Evolutionary conservation across 1,140 invertebrate species (phyloP).

Genomic region (Leucophenga varia): DNA sequence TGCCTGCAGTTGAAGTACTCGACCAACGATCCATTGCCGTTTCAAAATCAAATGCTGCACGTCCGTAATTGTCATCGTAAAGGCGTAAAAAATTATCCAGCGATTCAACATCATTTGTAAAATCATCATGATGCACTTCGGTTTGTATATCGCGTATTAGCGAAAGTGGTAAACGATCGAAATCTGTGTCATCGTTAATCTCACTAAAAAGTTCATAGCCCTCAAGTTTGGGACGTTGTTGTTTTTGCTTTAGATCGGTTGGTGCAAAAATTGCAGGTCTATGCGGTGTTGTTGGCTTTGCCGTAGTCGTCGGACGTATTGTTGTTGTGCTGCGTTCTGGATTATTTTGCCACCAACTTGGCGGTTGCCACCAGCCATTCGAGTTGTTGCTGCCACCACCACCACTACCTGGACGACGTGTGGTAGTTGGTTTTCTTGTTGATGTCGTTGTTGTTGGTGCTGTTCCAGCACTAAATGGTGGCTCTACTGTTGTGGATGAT

Average conservation of each 20-base stretch:
- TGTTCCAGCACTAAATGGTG: slow-evolving; percentile 32
- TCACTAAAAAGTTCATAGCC: slow-evolving; percentile 41
- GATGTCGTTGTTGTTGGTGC: slow-evolving; percentile 24
- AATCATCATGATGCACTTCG: slow-evolving; percentile 40
- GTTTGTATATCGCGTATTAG: slow-evolving; percentile 46
- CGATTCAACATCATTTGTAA: slow-evolving; percentile 49
- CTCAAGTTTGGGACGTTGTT: slow-evolving; percentile 23
- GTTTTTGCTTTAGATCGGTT: neutral
- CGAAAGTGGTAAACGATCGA: slow-evolving; percentile 41
- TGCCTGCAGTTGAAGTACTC: slow-evolving; percentile 46
- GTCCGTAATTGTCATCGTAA: slow-evolving; percentile 52
- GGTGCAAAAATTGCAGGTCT: slow-evolving; percentile 39
- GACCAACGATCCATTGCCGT: slow-evolving; percentile 51
- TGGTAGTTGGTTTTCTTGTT: slow-evolving; percentile 28
- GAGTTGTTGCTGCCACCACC: slow-evolving; percentile 34
- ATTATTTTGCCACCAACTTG: slow-evolving; percentile 12
- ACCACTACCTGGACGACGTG: slow-evolving; percentile 1
- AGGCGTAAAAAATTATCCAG: slow-evolving; percentile 51
- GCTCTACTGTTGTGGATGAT: slow-evolving; percentile 43
- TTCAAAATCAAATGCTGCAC: slow-evolving; percentile 43
- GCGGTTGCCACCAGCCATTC: slow-evolving; percentile 43
- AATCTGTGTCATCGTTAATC: slow-evolving; percentile 36
- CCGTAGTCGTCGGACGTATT: slow-evolving; percentile 21
- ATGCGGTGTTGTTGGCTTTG: slow-evolving; percentile 31
- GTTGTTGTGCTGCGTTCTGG: slow-evolving; percentile 29